Percentiles rank a stretch among this genome's conserved stretches.
phyloP scores from a whole-genome alignment of 2,888 invertebrate genomes.

The Zygogramma bicolorata region DNA sequence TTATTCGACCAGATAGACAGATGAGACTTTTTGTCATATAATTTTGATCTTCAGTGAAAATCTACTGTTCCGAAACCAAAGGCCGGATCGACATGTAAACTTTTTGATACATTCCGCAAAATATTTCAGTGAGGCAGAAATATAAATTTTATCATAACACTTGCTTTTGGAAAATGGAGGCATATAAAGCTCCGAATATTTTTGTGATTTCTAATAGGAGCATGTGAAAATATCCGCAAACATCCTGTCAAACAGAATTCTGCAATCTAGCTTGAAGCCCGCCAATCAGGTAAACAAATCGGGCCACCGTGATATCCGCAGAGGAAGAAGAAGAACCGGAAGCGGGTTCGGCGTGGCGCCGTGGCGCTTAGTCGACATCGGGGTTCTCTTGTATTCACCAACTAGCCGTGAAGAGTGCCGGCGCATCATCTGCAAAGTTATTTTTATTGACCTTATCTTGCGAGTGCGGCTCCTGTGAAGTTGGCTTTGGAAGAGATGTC shows the following conservation, averaged over 20 bases:
- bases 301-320: conserved; percentile 19
- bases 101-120: no score
- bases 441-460: conserved; percentile 33
- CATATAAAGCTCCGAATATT: background rate
- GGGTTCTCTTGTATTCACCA: conserved; percentile 28
- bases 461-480: conserved; percentile 29
- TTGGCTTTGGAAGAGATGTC: background rate
- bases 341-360: conserved; percentile 32
- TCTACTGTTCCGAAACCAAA: no score
- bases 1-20: no score
- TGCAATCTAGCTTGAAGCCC: background rate
- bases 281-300: conserved; percentile 5
- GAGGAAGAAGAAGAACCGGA: conserved; percentile 28
- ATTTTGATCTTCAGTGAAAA: no score
- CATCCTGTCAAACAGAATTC: background rate
- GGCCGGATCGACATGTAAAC: no score
- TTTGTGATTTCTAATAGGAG: background rate
- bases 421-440: conserved; percentile 30
- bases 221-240: background rate
- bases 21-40: no score
- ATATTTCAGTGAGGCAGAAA: no score
- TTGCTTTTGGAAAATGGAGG: no score
- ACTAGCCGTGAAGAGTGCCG: conserved; percentile 34
- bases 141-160: no score
- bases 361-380: conserved; percentile 28